Evolutionary conservation across 2,797 vertebrate genomes (phyloP), one percentile per base, ranked within the genome.

Genomic region (Phrynocephalus forsythii): DNA sequence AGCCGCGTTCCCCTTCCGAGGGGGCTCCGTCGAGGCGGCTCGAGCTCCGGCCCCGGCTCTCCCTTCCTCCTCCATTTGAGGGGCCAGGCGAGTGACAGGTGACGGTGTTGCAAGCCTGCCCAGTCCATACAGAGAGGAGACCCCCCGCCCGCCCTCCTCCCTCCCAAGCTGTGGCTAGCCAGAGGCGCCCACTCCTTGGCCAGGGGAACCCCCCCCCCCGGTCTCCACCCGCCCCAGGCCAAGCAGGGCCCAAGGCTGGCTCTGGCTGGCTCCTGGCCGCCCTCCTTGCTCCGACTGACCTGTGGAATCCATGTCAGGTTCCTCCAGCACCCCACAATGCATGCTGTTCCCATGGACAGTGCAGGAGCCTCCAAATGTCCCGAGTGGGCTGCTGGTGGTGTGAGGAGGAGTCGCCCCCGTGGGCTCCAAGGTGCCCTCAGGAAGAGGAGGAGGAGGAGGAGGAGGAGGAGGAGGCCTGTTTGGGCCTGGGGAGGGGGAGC

Each of bases 231-330:
- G n/a, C 16, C 60, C n/a, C 56, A 13, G 6, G 60, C 60, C 66
- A 81, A 33, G 26, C 38, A 1, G 20, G 72, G 26, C 26, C 63
- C 63, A 5, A 6, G 38, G 20, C 24, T 68, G 26, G 22, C 2
- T 11, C 6, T 28, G 33, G 33, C 38, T 11, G 56, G 76, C 82
- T 79, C 89, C 38, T 63, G 69, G 0, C 82, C 50, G 84, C 68
- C 89, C 78, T 82, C 86, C 66, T 60, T 95, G 91, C 52, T 56
- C 52, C 60, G 1, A 98, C 98, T 98, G 97, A 99, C 99, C 99
- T 99, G 99, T 99, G 97, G 98, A 99, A 97, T 99, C 99, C 99
- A 99, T 99, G 97, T 99, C 98, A 97, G 98, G 98, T 98, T 99
- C 98, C 97, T 99, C 98, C 98, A 99, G 97, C 96, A 99, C 97